A percentile compares a stretch with the other conserved stretches of the same genome.
Evolutionary conservation across 1,140 invertebrate genomes (phyloP).

Genomic region (Mercenaria mercenaria): DNA sequence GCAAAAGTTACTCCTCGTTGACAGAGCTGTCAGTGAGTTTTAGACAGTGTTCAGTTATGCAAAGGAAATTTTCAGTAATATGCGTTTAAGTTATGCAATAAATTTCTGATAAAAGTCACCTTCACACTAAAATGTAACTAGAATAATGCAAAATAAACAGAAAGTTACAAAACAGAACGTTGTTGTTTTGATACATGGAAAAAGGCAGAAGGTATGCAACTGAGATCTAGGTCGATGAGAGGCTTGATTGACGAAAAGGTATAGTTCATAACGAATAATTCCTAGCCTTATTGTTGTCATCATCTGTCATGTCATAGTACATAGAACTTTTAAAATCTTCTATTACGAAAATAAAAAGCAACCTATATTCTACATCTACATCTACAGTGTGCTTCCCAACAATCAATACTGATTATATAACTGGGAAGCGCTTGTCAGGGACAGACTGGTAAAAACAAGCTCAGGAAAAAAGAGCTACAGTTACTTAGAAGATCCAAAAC

Average conservation of each 20-base stretch:
- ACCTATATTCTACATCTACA: too few species aligned
- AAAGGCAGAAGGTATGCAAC: not conserved
- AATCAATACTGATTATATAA: too few species aligned
- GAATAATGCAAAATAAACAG: not conserved
- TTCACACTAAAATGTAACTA: not conserved
- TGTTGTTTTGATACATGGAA: not conserved
- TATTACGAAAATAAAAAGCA: too few species aligned
- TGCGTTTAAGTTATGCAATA: not conserved
- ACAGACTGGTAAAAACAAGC: too few species aligned
- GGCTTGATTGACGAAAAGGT: not conserved
- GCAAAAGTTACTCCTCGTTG: not conserved
- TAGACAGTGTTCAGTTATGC: not conserved
- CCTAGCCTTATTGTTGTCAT: not conserved
- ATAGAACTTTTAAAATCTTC: too few species aligned
- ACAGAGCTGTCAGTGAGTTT: too few species aligned
- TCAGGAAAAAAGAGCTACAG: too few species aligned
- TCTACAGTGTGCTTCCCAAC: too few species aligned
- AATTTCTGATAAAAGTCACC: not conserved
- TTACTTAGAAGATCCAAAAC: too few species aligned
- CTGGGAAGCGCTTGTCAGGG: too few species aligned
- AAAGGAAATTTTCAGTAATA: not conserved
- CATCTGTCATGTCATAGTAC: too few species aligned
- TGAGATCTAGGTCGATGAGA: not conserved
- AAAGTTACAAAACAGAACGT: constrained; percentile 16
- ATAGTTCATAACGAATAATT: too few species aligned